phyloP scores from a whole-genome alignment of 1,140 invertebrate species.

The Lethrus apterus region DNA sequence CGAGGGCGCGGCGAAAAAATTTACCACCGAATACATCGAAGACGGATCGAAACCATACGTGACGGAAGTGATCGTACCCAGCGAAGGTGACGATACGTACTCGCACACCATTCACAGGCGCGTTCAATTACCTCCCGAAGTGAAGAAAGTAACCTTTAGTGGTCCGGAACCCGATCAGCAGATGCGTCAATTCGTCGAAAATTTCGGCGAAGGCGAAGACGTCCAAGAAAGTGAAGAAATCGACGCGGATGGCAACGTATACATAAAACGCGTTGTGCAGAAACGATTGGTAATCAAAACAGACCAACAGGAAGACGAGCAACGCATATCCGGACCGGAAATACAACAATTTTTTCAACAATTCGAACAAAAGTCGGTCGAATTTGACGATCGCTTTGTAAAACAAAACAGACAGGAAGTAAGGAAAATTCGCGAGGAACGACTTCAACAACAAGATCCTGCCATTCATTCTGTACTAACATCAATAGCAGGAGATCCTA shows the following conservation, averaged over 20 bases:
- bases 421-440: too few relatives aligned
- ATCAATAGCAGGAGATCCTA: slow-evolving; percentile 23
- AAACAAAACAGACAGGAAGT: too few relatives aligned
- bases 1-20: slow-evolving; percentile 19
- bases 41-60: slow-evolving; percentile 41
- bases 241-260: slow-evolving; percentile 47
- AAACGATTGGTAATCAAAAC: slow-evolving; percentile 42
- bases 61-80: slow-evolving; percentile 44
- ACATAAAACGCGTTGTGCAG: slow-evolving; percentile 45
- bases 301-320: slow-evolving; percentile 28
- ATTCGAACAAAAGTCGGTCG: neutral
- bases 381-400: neutral
- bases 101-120: slow-evolving; percentile 43
- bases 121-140: slow-evolving; percentile 46
- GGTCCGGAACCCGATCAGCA: slow-evolving; percentile 46
- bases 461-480: slow-evolving; percentile 23
- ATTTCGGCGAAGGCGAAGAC: slow-evolving; percentile 47
- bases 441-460: neutral
- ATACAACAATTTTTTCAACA: slow-evolving; percentile 12
- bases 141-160: slow-evolving; percentile 48
- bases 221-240: slow-evolving; percentile 43
- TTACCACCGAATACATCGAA: slow-evolving; percentile 32
- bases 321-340: slow-evolving; percentile 14
- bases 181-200: slow-evolving; percentile 44
- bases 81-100: slow-evolving; percentile 36